phyloP scores from a whole-genome alignment of 2,888 invertebrate genomes.

The Megamerina dolium region DNA sequence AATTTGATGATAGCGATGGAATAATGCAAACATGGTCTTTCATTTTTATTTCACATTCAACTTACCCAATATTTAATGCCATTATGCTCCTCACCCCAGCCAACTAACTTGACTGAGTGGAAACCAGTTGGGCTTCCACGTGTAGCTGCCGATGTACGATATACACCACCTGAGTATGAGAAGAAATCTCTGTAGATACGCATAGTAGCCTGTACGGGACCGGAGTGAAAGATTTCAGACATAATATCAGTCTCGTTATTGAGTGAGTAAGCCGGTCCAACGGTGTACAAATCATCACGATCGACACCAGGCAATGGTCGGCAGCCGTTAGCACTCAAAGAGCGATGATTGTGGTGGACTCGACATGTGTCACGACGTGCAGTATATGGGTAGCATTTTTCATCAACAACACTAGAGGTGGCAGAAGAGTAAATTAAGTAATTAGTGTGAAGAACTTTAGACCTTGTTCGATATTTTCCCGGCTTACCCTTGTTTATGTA shows the following conservation, averaged over 20 bases:
- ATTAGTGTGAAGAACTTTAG: neutral
- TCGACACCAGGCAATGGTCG: slow-evolving; percentile 43
- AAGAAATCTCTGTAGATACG: slow-evolving; percentile 89
- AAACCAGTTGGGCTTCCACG: slow-evolving; percentile 60
- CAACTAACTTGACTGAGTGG: slow-evolving; percentile 86
- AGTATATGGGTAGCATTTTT: slow-evolving; percentile 78
- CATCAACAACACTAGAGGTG: slow-evolving; percentile 67
- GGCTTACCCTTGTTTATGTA: slow-evolving; percentile 67
- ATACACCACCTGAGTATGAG: slow-evolving; percentile 79
- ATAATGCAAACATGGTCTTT: too few relatives aligned
- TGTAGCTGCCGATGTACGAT: slow-evolving; percentile 59
- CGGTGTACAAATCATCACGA: slow-evolving; percentile 61
- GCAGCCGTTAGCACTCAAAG: slow-evolving; percentile 54
- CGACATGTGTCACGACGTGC: slow-evolving; percentile 60
- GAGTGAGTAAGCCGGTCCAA: slow-evolving; percentile 71
- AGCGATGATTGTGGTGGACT: slow-evolving; percentile 51
- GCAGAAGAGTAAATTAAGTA: too few relatives aligned
- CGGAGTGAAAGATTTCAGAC: slow-evolving; percentile 83
- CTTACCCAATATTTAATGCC: slow-evolving; percentile 79
- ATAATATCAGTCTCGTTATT: slow-evolving; percentile 78
- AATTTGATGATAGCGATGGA: too few relatives aligned
- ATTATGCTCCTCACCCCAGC: slow-evolving; percentile 77
- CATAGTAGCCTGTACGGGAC: slow-evolving; percentile 93
- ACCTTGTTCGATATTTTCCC: neutral
- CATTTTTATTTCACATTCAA: slow-evolving; percentile 13